Percentiles rank a stretch among this genome's conserved stretches.
These are phyloP conservation scores for Porites lobata DNA, from an alignment of 92 coral and sea anemone genomes.

Conservation along the genomic window DNA sequence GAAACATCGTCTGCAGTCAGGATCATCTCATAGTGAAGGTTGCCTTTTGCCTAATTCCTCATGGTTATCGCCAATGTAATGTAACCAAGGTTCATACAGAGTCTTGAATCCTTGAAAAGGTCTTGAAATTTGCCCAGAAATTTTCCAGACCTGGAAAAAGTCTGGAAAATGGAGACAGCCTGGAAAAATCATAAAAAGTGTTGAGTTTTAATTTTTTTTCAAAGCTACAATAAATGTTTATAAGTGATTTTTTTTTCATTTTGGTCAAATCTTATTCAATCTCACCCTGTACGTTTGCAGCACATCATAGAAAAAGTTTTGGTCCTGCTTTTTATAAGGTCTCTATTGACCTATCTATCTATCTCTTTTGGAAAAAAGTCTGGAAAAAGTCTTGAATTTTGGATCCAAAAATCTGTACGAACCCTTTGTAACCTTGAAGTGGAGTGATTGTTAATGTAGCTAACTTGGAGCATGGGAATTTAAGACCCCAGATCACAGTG, in stretches of 20 bases:
- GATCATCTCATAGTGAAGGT: background rate
- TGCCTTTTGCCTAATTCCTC: background rate
- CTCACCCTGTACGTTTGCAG: too few species aligned
- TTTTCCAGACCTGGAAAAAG: too few species aligned
- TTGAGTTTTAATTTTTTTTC: background rate
- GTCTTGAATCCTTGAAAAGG: too few species aligned
- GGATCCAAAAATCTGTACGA: too few species aligned
- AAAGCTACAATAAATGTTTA: too few species aligned
- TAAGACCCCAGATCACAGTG: conserved; percentile 8
- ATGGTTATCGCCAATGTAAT: background rate
- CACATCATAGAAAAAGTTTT: too few species aligned
- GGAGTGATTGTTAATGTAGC: background rate
- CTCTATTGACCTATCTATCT: too few species aligned
- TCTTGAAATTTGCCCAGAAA: too few species aligned
- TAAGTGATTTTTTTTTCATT: too few species aligned
- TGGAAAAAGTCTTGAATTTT: too few species aligned
- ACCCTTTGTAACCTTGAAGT: background rate
- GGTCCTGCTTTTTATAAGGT: background rate
- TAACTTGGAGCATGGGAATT: background rate
- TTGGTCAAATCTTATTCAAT: too few species aligned
- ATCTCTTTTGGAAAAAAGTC: too few species aligned
- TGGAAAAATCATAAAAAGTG: background rate
- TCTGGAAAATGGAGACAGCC: background rate
- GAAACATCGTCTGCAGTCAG: background rate
- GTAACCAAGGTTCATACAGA: background rate